Conservation (phyloP, 2,888 invertebrate genomes). For the Operophtera brumata region DNA sequence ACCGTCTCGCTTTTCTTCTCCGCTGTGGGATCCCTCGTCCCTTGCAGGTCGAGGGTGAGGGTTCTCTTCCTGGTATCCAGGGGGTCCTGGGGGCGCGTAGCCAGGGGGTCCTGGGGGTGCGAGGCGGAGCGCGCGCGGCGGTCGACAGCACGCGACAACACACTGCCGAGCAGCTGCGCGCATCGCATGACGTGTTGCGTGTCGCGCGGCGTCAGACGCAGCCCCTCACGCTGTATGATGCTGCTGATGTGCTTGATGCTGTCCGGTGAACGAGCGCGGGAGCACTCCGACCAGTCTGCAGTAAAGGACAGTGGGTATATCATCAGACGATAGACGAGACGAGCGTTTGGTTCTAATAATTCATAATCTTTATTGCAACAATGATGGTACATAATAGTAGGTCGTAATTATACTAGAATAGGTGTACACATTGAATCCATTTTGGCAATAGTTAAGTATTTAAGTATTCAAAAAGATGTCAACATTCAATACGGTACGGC, state of each 20-base stretch:
- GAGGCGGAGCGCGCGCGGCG: slow-evolving; percentile 30
- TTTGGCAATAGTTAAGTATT: too few relatives aligned
- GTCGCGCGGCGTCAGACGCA: slow-evolving; percentile 63
- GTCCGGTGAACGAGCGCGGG: slow-evolving; percentile 60
- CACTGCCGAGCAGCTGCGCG: slow-evolving; percentile 66
- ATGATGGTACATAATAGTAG: too few relatives aligned
- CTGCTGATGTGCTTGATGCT: slow-evolving; percentile 53
- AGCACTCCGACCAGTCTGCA: slow-evolving; percentile 39
- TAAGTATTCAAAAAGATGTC: too few relatives aligned
- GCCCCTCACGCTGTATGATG: slow-evolving; percentile 61
- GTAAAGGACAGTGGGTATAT: not conserved
- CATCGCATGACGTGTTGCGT: slow-evolving; percentile 71
- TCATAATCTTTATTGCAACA: too few relatives aligned
- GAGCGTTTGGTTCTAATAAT: too few relatives aligned
- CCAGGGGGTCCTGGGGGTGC: slow-evolving; percentile 48
- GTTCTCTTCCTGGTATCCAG: slow-evolving; percentile 49
- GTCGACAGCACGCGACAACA: slow-evolving; percentile 64
- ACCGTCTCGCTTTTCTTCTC: slow-evolving; percentile 50
- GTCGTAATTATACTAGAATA: too few relatives aligned
- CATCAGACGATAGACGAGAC: too few relatives aligned
- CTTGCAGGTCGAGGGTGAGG: slow-evolving; percentile 62
- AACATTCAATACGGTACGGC: too few relatives aligned
- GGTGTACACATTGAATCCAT: too few relatives aligned
- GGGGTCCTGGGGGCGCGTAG: not conserved
- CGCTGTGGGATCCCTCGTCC: slow-evolving; percentile 40